A percentile compares a stretch with the other conserved stretches of the same genome.
Evolutionary conservation across 2,888 invertebrate species (phyloP).

Genomic region (Liposcelis brunnea): DNA sequence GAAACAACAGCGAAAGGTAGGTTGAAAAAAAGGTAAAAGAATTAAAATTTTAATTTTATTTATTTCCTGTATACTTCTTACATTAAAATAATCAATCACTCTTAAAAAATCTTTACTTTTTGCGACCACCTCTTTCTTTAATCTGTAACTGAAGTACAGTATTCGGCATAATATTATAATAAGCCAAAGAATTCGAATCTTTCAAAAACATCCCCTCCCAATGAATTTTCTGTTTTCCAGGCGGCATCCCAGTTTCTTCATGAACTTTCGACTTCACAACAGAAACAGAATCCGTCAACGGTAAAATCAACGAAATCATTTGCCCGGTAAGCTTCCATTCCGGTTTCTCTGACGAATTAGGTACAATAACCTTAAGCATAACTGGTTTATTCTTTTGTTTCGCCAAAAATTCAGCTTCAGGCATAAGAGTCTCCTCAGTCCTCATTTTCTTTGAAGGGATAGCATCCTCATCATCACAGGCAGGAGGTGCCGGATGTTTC

Average conservation of each 20-base stretch:
- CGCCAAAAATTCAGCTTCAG: conserved; percentile 66
- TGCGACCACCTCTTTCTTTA: conserved; percentile 94
- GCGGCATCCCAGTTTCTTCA: conserved; percentile 79
- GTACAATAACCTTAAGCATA: conserved; percentile 4
- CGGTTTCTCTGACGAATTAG: conserved; percentile 60
- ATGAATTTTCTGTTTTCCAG: conserved; percentile 91
- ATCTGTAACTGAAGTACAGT: conserved; percentile 74
- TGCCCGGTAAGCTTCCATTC: conserved; percentile 96
- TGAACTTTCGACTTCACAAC: conserved; percentile 76
- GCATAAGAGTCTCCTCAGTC: conserved; percentile 82
- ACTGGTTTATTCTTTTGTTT: conserved; percentile 32
- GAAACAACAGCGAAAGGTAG: too few relatives aligned
- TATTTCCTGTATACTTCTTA: too few relatives aligned
- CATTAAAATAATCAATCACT: too few relatives aligned
- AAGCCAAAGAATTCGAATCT: conserved; percentile 86
- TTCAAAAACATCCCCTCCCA: conserved; percentile 98
- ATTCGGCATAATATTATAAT: conserved; percentile 82
- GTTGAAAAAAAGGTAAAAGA: too few relatives aligned
- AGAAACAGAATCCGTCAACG: conserved; percentile 60
- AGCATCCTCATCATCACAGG: conserved; percentile 45
- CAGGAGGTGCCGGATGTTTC: conserved; percentile 15
- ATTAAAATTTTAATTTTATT: too few relatives aligned
- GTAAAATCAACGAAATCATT: conserved; percentile 55
- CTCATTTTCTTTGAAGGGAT: conserved; percentile 74
- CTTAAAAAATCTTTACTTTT: conserved; percentile 47